Evolutionary conservation across 2,888 invertebrate species (phyloP), one percentile per base, ranked within the genome.

Genomic region (Catotricha subobsoleta): DNA sequence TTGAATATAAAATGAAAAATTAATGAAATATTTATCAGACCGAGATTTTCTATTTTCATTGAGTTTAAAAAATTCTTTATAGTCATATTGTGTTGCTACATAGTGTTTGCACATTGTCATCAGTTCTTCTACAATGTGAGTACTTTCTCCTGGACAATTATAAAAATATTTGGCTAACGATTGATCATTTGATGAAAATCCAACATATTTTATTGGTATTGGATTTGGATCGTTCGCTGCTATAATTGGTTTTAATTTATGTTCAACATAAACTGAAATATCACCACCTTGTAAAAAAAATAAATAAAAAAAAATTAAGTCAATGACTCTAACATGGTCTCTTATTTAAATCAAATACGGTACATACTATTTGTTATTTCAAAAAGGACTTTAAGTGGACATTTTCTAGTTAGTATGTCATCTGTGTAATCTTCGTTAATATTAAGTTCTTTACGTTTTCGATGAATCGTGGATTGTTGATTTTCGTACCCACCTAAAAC

Each of bases 301-400:
- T 25, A 25, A 6, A 25, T 10, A 10, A 25, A 25, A 8, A 25
- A 25, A 25, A 13, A 4, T 10, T 28, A 13, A n/a, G 28, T 10
- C n/a, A n/a, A 13, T 28, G 10, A 29, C 29, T 10, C 12, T 29
- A 29, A 29, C 29, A 29, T 5, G 4, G 13, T n/a, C 13, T 29
- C 4, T 4, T 4, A 10, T 29, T 29, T 29, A 29, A 29, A 4
- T 12, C 7, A 12, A 10, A 20, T 12, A 9, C 19, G 19, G 9
- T n/a, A 34, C 34, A 20, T 20, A 34, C 34, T 21, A 13, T 20
- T 13, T 21, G 34, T 34, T 20, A 34, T 34, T 34, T 34, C 34
- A 34, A 34, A 20, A 7, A 34, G 13, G 20, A 34, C n/a, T 34
- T 34, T 34, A n/a, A 34, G 21, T 34, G 34, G 34, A 34, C 34